Evolutionary conservation across 2,113 vertebrate genomes (phyloP).

Genomic region (Atherinomorus stipes): DNA sequence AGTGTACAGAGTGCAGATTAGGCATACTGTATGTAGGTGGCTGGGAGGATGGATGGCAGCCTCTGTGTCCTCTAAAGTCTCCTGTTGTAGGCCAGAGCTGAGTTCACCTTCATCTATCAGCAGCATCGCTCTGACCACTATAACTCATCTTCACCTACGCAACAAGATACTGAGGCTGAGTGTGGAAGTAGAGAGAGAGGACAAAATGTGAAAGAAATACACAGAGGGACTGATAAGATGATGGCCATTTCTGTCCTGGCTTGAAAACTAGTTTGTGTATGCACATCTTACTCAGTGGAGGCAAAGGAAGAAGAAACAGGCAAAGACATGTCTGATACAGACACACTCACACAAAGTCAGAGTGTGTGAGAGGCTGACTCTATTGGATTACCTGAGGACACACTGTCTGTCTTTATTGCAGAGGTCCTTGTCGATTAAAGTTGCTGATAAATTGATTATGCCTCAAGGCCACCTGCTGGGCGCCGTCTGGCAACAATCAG

Average conservation of each 20-base stretch:
- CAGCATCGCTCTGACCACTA: constrained; percentile 71
- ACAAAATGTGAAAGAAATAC: constrained; percentile 23
- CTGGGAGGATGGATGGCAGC: constrained; percentile 74
- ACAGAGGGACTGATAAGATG: constrained; percentile 1
- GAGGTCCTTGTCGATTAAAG: constrained; percentile 78
- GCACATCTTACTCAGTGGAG: background rate
- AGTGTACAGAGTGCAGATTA: constrained; percentile 34
- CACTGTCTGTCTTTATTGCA: constrained; percentile 74
- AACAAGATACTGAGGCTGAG: constrained; percentile 60
- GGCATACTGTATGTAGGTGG: constrained; percentile 68
- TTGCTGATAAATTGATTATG: constrained; percentile 79
- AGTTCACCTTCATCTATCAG: constrained; percentile 83
- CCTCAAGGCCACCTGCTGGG: constrained; percentile 77
- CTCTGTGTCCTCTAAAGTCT: constrained; percentile 77
- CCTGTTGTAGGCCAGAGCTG: constrained; percentile 65
- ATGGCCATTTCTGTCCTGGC: background rate
- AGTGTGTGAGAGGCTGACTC: constrained; percentile 41
- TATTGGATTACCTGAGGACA: constrained; percentile 79
- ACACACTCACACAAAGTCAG: constrained; percentile 17
- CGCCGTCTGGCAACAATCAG: constrained; percentile 76
- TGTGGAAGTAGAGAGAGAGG: constrained; percentile 35
- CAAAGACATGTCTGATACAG: background rate
- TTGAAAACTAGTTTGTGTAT: background rate
- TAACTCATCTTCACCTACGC: constrained; percentile 79
- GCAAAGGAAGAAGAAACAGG: background rate